Evolutionary conservation across 2,888 invertebrate species (phyloP).

Genomic region (Pheosia gnoma): DNA sequence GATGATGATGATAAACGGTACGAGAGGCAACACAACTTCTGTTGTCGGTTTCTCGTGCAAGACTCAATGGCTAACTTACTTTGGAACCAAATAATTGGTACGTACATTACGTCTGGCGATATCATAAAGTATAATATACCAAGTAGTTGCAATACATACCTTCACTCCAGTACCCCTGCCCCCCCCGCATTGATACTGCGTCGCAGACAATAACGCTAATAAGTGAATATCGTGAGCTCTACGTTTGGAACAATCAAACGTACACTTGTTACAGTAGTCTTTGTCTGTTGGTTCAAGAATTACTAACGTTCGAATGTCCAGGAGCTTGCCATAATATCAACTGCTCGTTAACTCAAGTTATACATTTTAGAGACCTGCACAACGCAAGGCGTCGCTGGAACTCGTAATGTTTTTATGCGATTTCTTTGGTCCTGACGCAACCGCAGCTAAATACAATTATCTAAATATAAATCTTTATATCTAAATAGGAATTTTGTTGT

Average conservation of each 20-base stretch:
- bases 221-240: not conserved
- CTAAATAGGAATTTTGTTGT: too few species aligned
- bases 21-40: not conserved
- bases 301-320: constrained; percentile 55
- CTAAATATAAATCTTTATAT: not conserved
- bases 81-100: too few species aligned
- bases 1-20: constrained; percentile 17
- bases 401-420: constrained; percentile 38
- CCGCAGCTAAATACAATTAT: constrained; percentile 3
- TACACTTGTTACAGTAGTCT: constrained; percentile 30
- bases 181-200: not conserved
- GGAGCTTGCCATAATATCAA: constrained; percentile 66
- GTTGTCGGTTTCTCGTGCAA: too few species aligned
- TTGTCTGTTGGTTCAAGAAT: constrained; percentile 39
- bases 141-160: not conserved
- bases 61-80: too few species aligned
- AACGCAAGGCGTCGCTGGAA: constrained; percentile 62
- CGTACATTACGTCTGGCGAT: too few species aligned
- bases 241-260: constrained; percentile 26
- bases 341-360: constrained; percentile 72
- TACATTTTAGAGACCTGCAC: constrained; percentile 67
- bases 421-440: not conserved
- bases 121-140: not conserved
- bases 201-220: not conserved
- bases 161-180: not conserved